Base-by-base conservation (phyloP, 2,797 vertebrate genomes). In the Melanotaenia boesemani region DNA sequence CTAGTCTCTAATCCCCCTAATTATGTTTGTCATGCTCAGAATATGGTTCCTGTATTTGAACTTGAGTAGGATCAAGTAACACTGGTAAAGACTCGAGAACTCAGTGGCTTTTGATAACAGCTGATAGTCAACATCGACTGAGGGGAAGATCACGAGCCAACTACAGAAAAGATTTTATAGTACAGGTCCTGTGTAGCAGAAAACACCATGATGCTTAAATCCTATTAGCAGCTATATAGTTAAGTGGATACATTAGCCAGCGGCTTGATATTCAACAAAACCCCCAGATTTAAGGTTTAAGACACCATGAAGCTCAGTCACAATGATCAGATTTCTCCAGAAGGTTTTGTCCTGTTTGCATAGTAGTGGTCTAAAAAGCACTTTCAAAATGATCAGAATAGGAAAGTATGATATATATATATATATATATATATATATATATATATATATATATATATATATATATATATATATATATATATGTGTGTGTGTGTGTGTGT, bases 1-100 rank as follows among this genome's bases (percentile, higher is more conserved):
- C 79, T 74, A 60, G 76, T 72, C 63, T 88, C 76, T 93, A 92
- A 94, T 93, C 85, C 87, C 32, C n/a, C 28, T 91, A 86, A 93
- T 92, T 85, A 89, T 89, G 90, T 88, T 91, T 85, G 85, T 83
- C 81, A 73, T 86, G 87, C 81, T 88, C 72, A 68, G 81, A 86
- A 72, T 81, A 73, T 36, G 57, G 58, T 79, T 55, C 57, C 74
- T 6, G 32, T 68, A 59, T 90, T 85, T 87, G 79, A 89, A 91
- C 86, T 91, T 88, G 58, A 84, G 84, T 39, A 69, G 83, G 76
- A 90, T 90, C 39, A 64, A 76, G 70, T 55, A 71, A 76, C 80
- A 74, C 85, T 68, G 82, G 39, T 63, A 75, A 80, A 59, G 59
- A 77, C 80, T 73, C 1, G 36, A 76, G 71, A 76, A 80, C 64